phyloP scores from a whole-genome alignment of 2,797 vertebrate species.

The Scyliorhinus canicula region DNA sequence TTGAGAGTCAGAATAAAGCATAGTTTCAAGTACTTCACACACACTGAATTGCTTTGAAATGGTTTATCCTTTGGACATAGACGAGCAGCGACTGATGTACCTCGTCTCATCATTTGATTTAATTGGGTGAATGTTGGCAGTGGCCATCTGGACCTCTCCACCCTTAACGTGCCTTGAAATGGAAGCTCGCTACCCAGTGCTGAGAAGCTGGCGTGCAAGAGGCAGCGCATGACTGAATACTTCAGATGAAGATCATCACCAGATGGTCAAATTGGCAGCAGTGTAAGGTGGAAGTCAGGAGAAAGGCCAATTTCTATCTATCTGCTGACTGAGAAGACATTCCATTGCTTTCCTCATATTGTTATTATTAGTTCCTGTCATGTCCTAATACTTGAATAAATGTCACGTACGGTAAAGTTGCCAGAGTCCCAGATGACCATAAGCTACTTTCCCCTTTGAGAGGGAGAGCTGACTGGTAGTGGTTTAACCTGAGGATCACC shows the following conservation, averaged over 20 bases:
- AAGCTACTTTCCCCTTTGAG: no score
- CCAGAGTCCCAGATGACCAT: no score
- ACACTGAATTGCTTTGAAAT: not conserved
- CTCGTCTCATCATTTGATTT: not conserved
- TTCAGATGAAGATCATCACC: not conserved
- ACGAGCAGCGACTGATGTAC: not conserved
- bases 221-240: not conserved
- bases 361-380: not conserved
- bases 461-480: no score
- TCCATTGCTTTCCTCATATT: not conserved
- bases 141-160: not conserved
- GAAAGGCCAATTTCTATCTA: not conserved
- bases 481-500: no score
- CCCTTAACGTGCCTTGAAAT: not conserved
- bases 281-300: not conserved
- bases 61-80: not conserved
- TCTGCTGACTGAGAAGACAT: not conserved
- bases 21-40: not conserved
- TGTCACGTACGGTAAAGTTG: no score
- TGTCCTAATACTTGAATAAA: not conserved
- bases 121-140: not conserved
- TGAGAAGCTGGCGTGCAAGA: not conserved
- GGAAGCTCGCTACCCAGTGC: not conserved
- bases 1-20: no score
- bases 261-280: not conserved